Conservation (phyloP, 1,140 invertebrate species). For the Octopus bimaculoides region DNA sequence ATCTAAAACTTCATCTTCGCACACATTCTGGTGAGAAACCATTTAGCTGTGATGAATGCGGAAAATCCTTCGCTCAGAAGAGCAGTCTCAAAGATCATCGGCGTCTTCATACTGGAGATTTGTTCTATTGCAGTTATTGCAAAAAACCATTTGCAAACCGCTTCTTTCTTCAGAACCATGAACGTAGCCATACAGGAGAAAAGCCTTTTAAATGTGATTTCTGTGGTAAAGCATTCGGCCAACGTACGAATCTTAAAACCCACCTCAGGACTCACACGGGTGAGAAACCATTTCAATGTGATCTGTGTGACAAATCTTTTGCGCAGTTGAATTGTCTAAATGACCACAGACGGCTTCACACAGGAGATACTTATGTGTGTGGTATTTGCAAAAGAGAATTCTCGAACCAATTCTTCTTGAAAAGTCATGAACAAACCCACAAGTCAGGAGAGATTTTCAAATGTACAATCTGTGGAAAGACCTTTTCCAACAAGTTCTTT, state of each 20-base stretch:
- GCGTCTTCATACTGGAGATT: constrained; percentile 19
- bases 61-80: constrained; percentile 7
- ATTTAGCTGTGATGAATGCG: constrained; percentile 18
- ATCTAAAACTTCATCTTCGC: constrained; percentile 46
- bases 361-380: constrained; percentile 74
- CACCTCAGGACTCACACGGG: constrained; percentile 96
- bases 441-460: constrained; percentile 7
- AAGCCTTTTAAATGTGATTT: constrained; percentile 53
- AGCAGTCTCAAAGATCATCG: constrained; percentile 13
- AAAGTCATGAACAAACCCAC: not conserved
- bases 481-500: constrained; percentile 5
- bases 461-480: not conserved
- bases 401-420: constrained; percentile 5
- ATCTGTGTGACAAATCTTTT: constrained; percentile 96
- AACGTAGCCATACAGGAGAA: constrained; percentile 64
- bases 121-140: constrained; percentile 6
- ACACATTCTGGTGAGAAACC: constrained; percentile 39
- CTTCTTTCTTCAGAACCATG: constrained; percentile 66
- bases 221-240: constrained; percentile 54
- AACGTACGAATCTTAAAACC: constrained; percentile 68
- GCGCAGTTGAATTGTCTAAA: constrained; percentile 93
- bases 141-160: not conserved
- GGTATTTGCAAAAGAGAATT: constrained; percentile 19
- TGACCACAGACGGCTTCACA: constrained; percentile 61
- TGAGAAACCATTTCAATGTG: constrained; percentile 96